Evolutionary conservation across 2,797 vertebrate genomes (phyloP), one percentile per base, ranked within the genome.

Genomic region (Macroramphosus scolopax): DNA sequence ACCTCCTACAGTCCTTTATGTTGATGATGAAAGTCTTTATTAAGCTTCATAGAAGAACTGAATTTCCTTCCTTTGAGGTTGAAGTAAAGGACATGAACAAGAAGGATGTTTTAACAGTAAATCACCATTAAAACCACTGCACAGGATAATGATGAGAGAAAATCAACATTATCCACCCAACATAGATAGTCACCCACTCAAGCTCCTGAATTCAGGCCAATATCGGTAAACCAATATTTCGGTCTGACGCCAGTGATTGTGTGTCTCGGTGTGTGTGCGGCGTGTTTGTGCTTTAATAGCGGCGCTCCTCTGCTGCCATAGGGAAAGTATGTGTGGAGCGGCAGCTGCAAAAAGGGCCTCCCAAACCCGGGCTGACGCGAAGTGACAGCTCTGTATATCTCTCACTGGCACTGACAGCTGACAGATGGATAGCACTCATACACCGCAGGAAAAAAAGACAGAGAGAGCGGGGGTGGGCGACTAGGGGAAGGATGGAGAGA

Each of bases 371-470:
- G 84, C 87, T 95, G 94, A 96, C 88, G 77, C 90, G 88, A 92
- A 92, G 92, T 94, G 95, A 96, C 94, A 96, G 93, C 90, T 92
- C 92, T 89, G 92, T 92, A 88, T 89, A 91, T 95, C 92, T 93
- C 93, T 93, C 91, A 89, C 91, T 89, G 92, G 91, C 93, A 91
- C 76, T 96, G 95, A 95, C 94, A 95, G 94, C 93, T 96, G 94
- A 96, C 95, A 96, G 95, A 96, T 96, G 95, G 94, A 92, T 92
- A 93, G 92, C 94, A 93, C 93, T 95, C 94, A 95, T 92, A 93
- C 92, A 92, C 91, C 88, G 88, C 90, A 89, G 85, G 83, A 86
- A 89, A 91, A 92, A 84, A 78, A 49, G 29, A 35, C 48, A 31
- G 57, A 59, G 61, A 32, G 47, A 43, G 26, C 11, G 33, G 51